Evolutionary conservation across 2,888 invertebrate species (phyloP).

Genomic region (Caenorhabditis angaria): DNA sequence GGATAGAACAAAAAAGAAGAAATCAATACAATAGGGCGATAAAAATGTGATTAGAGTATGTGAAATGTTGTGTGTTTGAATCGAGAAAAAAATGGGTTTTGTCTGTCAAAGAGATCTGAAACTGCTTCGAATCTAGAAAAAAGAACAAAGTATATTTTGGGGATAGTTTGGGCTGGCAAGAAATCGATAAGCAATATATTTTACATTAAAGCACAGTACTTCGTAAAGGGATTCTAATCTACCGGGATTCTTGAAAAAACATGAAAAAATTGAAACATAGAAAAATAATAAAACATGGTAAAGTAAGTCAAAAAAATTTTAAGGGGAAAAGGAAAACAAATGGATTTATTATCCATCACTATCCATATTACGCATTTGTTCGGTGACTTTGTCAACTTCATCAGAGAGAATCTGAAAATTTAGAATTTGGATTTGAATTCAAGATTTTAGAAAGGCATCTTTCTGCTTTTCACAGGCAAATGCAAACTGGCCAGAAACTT

Average conservation of each 20-base stretch:
- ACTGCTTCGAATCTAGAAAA: neutral
- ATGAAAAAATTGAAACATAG: no score
- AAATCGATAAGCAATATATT: neutral
- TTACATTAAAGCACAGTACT: conserved; percentile 2
- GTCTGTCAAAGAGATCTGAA: neutral
- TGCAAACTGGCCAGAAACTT: no score
- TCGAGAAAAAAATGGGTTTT: neutral
- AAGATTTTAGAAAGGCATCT: no score
- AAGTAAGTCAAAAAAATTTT: neutral
- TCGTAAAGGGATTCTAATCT: neutral
- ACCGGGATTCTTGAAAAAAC: neutral
- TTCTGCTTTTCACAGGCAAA: no score
- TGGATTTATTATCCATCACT: neutral
- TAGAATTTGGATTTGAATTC: neutral
- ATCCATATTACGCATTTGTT: neutral
- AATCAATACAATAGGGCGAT: no score
- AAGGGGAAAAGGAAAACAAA: no score
- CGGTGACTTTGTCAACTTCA: neutral
- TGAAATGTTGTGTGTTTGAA: neutral
- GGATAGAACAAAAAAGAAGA: no score
- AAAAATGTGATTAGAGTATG: neutral
- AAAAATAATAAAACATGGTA: neutral
- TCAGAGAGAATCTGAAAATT: neutral
- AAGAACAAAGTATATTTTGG: neutral
- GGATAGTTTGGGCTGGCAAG: neutral